Base-by-base conservation (phyloP, 2,113 vertebrate genomes). In the Epinephelus fuscoguttatus region DNA sequence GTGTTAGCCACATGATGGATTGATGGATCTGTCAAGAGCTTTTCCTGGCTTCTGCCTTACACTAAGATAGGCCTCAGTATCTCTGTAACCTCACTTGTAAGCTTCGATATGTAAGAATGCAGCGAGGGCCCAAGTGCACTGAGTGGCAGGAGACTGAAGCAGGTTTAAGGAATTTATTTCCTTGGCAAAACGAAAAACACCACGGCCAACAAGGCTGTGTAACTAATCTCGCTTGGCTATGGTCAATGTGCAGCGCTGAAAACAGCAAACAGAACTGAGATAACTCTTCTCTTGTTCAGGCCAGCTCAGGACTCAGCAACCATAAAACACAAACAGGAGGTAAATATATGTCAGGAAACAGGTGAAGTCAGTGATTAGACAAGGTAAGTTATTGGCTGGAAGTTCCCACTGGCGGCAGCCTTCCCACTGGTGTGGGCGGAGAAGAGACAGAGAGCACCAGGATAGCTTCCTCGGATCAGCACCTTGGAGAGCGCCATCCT, bases 21-120 rank as follows among this genome's bases (percentile, higher is more conserved):
- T 30, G 27, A 61, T 60, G 14, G 25, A 37, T 68, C 62, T 42
- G 45, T 40, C 45, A 74, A 56, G 50, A 70, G 42, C 4, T 70
- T 12, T 12, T 45, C 11, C 42, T 45, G 10, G 42, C 11, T 45
- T 45, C 42, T 45, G 42, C 42, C 42, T 45, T 45, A 45, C 3
- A 45, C 42, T 45, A 12, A 45, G 42, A 45, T 45, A 45, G 42
- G 3, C 42, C 3, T 45, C 25, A n/a, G 18, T 4, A 30, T 70
- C 33, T 49, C 53, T 75, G 13, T 19, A 18, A 64, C 21, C 47
- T 55, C 18, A 62, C 27, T 14, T 18, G 49, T 37, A 37, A 53
- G 27, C 49, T 70, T 37, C 21, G 33, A 70, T n/a, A 53, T 53
- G 6, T 37, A 53, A 45, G 42, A 45, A 45, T 45, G 8, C 42